These are phyloP conservation scores for Ursus arctos DNA, from an alignment of 2,113 vertebrate species.

Conservation along the genomic window DNA sequence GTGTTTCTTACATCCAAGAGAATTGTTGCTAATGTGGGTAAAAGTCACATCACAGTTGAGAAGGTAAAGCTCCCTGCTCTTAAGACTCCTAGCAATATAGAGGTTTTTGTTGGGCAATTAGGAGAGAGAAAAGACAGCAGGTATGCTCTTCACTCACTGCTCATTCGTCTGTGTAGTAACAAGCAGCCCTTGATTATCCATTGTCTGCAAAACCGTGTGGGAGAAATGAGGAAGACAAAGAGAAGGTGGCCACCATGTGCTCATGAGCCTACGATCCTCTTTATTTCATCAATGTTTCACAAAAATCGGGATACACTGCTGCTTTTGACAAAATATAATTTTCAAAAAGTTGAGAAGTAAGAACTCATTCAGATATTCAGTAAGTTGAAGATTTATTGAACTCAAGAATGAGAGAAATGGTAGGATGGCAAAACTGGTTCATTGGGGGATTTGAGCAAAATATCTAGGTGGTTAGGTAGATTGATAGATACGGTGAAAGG, in stretches of 20 bases:
- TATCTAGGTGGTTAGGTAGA: no score
- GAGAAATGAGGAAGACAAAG: background rate
- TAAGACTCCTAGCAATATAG: background rate
- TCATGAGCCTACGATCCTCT: background rate
- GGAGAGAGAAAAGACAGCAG: background rate
- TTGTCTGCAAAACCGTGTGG: background rate
- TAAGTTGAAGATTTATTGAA: slow-evolving; percentile 7
- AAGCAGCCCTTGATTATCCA: background rate
- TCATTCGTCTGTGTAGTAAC: background rate
- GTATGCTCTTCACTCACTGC: background rate
- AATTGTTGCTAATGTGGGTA: background rate
- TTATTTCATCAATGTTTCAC: background rate
- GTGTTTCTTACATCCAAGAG: background rate
- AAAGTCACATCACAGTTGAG: background rate
- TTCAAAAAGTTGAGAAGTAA: background rate
- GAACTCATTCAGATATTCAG: background rate
- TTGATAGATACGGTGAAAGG: background rate
- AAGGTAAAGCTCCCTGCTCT: background rate
- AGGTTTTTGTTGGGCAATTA: background rate
- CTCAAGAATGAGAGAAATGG: background rate
- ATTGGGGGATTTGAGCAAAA: background rate
- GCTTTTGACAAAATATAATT: background rate
- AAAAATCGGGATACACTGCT: background rate
- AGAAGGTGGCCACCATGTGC: background rate
- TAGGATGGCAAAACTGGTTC: background rate